phyloP scores from a whole-genome alignment of 2,797 vertebrate species.

The Anabas testudineus region DNA sequence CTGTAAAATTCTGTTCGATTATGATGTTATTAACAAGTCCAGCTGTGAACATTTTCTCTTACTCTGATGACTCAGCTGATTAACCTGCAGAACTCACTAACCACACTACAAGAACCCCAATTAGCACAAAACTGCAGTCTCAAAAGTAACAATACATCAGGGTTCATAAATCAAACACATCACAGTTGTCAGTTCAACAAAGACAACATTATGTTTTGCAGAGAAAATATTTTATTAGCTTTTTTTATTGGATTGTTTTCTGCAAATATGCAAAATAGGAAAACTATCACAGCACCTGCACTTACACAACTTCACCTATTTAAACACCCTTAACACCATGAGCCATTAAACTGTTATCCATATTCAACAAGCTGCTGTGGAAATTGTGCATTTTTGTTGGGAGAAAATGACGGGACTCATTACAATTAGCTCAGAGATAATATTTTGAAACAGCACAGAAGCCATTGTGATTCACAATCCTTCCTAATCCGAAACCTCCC shows the following conservation, averaged over 20 bases:
- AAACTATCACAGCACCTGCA: neutral
- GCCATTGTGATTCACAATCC: slow-evolving; percentile 44
- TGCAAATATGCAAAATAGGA: neutral
- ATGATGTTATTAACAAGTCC: no score
- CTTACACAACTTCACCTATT: neutral
- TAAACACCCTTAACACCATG: neutral
- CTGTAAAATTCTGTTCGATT: no score
- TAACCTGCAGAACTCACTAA: no score
- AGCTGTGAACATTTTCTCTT: no score
- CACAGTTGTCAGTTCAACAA: neutral
- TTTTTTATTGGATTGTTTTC: no score
- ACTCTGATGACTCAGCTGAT: no score
- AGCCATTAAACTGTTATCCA: slow-evolving; percentile 16
- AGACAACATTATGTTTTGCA: no score
- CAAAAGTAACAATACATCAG: no score
- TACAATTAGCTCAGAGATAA: slow-evolving; percentile 46
- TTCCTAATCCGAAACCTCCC: slow-evolving; percentile 42
- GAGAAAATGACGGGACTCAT: slow-evolving; percentile 2
- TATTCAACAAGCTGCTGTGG: neutral
- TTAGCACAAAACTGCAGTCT: no score
- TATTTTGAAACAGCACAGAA: slow-evolving; percentile 18
- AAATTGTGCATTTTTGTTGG: slow-evolving; percentile 11
- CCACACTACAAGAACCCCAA: no score
- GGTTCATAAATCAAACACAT: neutral
- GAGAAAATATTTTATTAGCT: no score